These are phyloP conservation scores for Cyprinodon tularosa DNA, from an alignment of 2,113 vertebrate species.

Conservation along the genomic window DNA sequence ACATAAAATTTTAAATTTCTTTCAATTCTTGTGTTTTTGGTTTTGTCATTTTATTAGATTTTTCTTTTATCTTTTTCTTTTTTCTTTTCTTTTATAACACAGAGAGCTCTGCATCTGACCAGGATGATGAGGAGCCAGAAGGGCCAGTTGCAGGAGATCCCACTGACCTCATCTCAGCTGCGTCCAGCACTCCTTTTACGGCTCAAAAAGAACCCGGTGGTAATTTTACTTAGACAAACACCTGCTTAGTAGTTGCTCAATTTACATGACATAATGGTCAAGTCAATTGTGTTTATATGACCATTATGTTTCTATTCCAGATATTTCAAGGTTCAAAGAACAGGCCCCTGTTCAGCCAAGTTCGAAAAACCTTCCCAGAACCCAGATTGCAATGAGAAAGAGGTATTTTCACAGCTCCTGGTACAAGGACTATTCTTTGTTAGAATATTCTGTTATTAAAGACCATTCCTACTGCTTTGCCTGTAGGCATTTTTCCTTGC, in stretches of 20 bases:
- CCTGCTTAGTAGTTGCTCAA: background rate
- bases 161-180: no score
- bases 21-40: no score
- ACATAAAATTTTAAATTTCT: no score
- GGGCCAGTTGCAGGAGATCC: no score
- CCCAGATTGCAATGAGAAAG: background rate
- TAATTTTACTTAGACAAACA: background rate
- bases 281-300: background rate
- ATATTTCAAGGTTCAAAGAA: constrained; percentile 4
- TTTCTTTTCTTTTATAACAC: no score
- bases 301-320: background rate
- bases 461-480: constrained; percentile 1
- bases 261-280: background rate
- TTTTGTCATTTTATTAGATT: background rate
- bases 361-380: background rate
- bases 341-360: constrained; percentile 2
- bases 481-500: constrained; percentile 3
- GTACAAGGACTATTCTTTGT: background rate
- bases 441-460: no score
- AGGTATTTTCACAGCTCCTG: background rate
- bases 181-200: no score
- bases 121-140: no score
- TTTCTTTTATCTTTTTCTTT: no score
- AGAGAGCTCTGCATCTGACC: no score
- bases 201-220: no score